phyloP scores from a whole-genome alignment of 2,797 vertebrate genomes.

The Danio aesculapii region DNA sequence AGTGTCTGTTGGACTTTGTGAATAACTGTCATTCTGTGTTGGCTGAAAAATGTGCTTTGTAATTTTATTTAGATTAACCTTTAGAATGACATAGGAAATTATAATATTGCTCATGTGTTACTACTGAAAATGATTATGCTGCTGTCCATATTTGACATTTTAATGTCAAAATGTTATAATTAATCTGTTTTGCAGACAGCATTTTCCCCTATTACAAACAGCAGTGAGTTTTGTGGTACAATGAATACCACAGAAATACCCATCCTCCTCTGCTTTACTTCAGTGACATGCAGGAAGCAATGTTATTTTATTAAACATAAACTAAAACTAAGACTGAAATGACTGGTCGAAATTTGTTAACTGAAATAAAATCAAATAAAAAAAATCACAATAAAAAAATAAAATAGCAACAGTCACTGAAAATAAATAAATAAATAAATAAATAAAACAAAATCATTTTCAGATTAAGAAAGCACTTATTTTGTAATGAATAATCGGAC shows the following conservation, averaged over 20 bases:
- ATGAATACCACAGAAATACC: conserved; percentile 33
- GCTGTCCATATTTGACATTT: conserved; percentile 11
- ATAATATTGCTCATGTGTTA: conserved; percentile 14
- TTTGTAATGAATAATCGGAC: too few species aligned
- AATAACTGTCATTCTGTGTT: not conserved
- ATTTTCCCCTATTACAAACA: conserved; percentile 21
- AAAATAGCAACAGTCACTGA: too few species aligned
- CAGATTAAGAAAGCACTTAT: too few species aligned
- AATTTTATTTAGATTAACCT: not conserved
- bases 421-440: too few species aligned
- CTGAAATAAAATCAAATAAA: too few species aligned
- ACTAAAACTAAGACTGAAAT: too few species aligned
- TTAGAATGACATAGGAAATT: conserved; percentile 22
- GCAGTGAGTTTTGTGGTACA: conserved; percentile 21
- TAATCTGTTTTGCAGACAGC: conserved; percentile 1
- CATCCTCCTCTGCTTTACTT: not conserved
- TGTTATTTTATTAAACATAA: too few species aligned
- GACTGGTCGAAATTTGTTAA: too few species aligned
- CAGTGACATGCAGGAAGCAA: not conserved
- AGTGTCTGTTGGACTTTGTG: too few species aligned
- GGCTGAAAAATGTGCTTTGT: not conserved
- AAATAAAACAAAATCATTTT: too few species aligned
- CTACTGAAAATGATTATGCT: not conserved
- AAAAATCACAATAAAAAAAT: too few species aligned
- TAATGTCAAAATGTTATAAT: conserved; percentile 36